These are phyloP conservation scores for Anarhynchus alexandrinus DNA, from an alignment of 2,113 vertebrate genomes.

Conservation along the genomic window DNA sequence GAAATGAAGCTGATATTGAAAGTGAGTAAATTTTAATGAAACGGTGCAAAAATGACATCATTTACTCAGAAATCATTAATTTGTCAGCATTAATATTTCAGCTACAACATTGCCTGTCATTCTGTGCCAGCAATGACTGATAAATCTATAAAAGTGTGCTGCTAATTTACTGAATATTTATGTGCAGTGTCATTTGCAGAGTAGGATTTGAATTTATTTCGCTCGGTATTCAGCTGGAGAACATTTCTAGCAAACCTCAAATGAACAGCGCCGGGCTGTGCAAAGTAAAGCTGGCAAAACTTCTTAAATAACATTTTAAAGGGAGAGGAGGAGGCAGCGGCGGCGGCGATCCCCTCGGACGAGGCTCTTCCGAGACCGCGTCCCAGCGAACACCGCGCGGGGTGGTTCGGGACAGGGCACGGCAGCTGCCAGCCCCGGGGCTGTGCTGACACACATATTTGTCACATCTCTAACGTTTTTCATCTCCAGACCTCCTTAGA, in stretches of 20 bases:
- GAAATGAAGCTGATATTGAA: conserved; percentile 86
- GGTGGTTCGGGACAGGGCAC: not conserved
- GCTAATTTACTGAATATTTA: conserved; percentile 99
- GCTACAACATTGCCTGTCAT: conserved; percentile 94
- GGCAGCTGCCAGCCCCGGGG: not conserved
- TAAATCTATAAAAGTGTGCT: conserved; percentile 96
- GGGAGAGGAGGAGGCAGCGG: not conserved
- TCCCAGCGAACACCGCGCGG: rapidly evolving
- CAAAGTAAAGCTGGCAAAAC: conserved; percentile 45
- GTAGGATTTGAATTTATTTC: conserved; percentile 90
- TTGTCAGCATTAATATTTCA: conserved; percentile 99
- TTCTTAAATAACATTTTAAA: conserved; percentile 33
- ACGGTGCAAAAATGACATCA: conserved; percentile 97
- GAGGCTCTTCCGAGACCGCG: rapidly evolving
- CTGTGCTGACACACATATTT: not conserved
- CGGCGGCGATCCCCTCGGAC: rapidly evolving
- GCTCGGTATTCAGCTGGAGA: conserved; percentile 80
- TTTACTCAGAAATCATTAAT: conserved; percentile 99
- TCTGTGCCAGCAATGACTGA: conserved; percentile 97
- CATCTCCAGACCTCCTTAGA: conserved; percentile 11
- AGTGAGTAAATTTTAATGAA: conserved; percentile 99
- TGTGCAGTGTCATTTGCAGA: conserved; percentile 95
- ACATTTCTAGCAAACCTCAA: conserved; percentile 79
- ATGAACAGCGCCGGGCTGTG: conserved; percentile 54
- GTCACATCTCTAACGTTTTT: not conserved